Conservation (phyloP, 2,888 invertebrate genomes). For the Terebella lapidaria region DNA sequence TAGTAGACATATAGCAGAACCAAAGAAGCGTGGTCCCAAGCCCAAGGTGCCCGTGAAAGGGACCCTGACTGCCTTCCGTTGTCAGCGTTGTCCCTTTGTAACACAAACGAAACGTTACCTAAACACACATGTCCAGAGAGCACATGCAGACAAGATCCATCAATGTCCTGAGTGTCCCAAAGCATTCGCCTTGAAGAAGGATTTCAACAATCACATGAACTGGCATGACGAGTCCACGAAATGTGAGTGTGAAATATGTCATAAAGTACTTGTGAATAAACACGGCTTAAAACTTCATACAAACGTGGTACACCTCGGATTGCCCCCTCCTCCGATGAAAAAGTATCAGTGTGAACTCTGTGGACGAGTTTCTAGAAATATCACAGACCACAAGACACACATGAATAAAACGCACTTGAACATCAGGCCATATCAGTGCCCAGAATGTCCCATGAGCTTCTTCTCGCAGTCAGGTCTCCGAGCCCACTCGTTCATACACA, state of each 20-base stretch:
- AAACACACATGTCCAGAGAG: not conserved
- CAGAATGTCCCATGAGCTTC: slow-evolving; percentile 7
- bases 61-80: too few relatives aligned
- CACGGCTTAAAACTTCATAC: slow-evolving; percentile 9
- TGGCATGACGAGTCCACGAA: not conserved
- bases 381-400: slow-evolving; percentile 11
- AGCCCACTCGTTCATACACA: slow-evolving; percentile 6
- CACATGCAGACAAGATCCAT: not conserved
- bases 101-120: not conserved
- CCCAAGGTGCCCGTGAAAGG: not conserved
- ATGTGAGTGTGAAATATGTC: slow-evolving; percentile 9
- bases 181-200: not conserved
- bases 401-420: slow-evolving; percentile 10
- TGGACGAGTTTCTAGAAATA: slow-evolving; percentile 10
- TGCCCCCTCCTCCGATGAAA: not conserved
- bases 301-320: slow-evolving; percentile 7
- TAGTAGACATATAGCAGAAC: not conserved
- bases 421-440: slow-evolving; percentile 8
- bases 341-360: slow-evolving; percentile 9
- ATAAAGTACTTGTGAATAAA: slow-evolving; percentile 9
- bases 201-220: not conserved
- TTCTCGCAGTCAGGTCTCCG: slow-evolving; percentile 6
- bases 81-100: not conserved
- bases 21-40: not conserved
- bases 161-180: slow-evolving; percentile 4